A percentile compares a stretch with the other conserved stretches of the same genome.
phyloP scores from a whole-genome alignment of 2,113 vertebrate genomes.

The Psettodes erumei region DNA sequence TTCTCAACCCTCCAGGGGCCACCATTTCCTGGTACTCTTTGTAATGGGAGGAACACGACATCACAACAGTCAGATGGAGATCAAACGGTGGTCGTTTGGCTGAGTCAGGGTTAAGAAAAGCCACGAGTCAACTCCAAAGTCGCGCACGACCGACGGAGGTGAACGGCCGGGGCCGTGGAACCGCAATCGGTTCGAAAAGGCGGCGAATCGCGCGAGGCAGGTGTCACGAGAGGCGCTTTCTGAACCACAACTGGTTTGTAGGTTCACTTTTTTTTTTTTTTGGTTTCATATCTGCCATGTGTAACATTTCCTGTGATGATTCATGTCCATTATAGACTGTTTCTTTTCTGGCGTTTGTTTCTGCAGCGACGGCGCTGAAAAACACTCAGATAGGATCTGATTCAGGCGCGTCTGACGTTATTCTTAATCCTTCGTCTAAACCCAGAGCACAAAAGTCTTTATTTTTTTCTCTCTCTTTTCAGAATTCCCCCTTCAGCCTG shows the following conservation, averaged over 20 bases:
- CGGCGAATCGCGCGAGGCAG: not conserved
- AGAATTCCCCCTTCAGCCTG: slow-evolving; percentile 71
- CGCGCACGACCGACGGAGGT: slow-evolving; percentile 45
- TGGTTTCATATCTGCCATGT: not conserved
- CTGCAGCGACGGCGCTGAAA: not conserved
- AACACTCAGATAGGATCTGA: slow-evolving; percentile 33
- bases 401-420: slow-evolving; percentile 8
- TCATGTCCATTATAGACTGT: not conserved
- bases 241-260: not conserved
- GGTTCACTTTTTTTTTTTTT: not conserved
- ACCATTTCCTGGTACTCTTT: slow-evolving; percentile 77
- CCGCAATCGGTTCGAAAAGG: not conserved
- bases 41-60: slow-evolving; percentile 75
- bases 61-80: slow-evolving; percentile 71
- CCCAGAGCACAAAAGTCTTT: slow-evolving; percentile 43
- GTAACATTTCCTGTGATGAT: slow-evolving; percentile 2
- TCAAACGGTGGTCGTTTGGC: slow-evolving; percentile 69
- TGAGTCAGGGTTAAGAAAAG: slow-evolving; percentile 80
- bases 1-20: slow-evolving; percentile 70
- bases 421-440: slow-evolving; percentile 44
- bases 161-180: not conserved
- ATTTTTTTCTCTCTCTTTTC: slow-evolving; percentile 59
- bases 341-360: slow-evolving; percentile 19
- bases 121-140: slow-evolving; percentile 51
- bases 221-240: not conserved